Evolutionary conservation across 1,140 invertebrate species (phyloP), one percentile per base, ranked within the genome.

Genomic region (Papilio aristodemus): DNA sequence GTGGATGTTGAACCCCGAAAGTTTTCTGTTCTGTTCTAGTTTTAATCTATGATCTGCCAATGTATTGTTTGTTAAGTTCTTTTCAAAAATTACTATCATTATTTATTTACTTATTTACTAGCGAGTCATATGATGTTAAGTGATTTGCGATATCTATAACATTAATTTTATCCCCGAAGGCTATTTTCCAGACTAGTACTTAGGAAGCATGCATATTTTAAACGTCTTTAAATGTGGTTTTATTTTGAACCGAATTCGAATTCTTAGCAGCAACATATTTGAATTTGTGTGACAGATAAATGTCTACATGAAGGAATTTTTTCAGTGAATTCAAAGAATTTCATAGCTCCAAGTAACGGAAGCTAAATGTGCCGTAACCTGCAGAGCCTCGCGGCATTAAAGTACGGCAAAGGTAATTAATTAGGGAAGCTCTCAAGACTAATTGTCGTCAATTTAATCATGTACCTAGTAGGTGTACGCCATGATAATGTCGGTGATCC

Each of bases 351-450:
- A 50, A 50, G 46, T 50, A 50, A 46, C 14, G 14, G 43, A 50
- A 50, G 46, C 17, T 50, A 11, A 50, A 50, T 50, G 41, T 43
- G 17, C 17, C 19, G 11, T 10, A 50, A 46, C 43, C 14, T 46
- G 43, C 46, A 25, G 46, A 50, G 46, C 17, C 46, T 50, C 46
- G 46, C 46, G 46, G 46, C 46, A 19, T 50, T 25, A 22, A 50
- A 50, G 46, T 50, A 50, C 46, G 46, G 46, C 46, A 50, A 50
- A 50, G 8, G 46, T 50, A 50, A 50, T 50, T 50, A 50, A 50
- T 50, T 50, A 50, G 46, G 19, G 46, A 50, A 50, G 46, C 46
- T 50, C 9, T 50, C 46, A 50, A 50, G 46, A 50, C 46, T 50
- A 50, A 50, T 50, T 50, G 46, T 50, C 46, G 46, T 50, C 46